phyloP scores from a whole-genome alignment of 2,797 vertebrate genomes.

The Tarsius wallacei region DNA sequence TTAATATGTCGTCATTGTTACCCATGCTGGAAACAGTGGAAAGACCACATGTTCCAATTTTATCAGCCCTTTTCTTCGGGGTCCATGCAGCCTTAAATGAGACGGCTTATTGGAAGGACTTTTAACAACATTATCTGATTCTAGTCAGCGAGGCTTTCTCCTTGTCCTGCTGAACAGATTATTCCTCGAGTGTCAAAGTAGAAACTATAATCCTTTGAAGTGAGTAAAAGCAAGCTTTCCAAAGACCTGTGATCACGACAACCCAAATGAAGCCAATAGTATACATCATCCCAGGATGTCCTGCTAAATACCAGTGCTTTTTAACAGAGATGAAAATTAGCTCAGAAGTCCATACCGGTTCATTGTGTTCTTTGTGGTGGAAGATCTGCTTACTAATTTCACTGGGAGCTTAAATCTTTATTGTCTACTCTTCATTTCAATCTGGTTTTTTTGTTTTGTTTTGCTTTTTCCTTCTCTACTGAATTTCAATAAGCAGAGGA shows the following conservation, averaged over 20 bases:
- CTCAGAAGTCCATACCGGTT: background rate
- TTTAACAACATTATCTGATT: background rate
- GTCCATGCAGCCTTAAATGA: background rate
- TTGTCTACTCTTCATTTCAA: background rate
- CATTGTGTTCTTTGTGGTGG: background rate
- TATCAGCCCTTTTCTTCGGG: background rate
- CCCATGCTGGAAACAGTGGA: background rate
- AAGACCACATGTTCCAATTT: background rate
- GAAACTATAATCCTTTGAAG: background rate
- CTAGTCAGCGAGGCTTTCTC: background rate
- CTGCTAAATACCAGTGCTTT: background rate
- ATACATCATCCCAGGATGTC: rapidly evolving
- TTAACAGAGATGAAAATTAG: background rate
- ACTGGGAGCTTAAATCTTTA: background rate
- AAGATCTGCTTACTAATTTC: background rate
- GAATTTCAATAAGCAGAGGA: background rate
- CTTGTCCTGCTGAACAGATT: background rate
- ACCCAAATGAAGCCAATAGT: background rate
- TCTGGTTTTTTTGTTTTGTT: background rate
- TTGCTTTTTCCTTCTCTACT: background rate
- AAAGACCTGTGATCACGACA: background rate
- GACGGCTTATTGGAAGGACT: background rate
- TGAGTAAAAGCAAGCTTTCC: background rate
- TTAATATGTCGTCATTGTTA: background rate
- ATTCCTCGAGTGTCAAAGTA: background rate